phyloP scores from a whole-genome alignment of 1,140 invertebrate species.

The Conus ventricosus region DNA sequence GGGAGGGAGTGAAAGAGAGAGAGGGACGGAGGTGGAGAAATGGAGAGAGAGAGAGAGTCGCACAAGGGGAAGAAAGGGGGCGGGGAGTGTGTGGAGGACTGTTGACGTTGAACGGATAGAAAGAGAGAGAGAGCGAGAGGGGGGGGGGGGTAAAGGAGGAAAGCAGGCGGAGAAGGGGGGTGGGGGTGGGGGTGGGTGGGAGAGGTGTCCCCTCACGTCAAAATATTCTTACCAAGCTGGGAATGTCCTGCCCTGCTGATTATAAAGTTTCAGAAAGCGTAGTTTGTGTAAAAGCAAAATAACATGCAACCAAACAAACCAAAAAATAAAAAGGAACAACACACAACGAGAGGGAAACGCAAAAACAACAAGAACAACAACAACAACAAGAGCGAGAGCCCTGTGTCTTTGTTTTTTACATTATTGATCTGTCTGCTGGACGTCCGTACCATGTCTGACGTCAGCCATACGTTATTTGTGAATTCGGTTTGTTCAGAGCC shows the following conservation, averaged over 20 bases:
- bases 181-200: too few relatives aligned
- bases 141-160: too few relatives aligned
- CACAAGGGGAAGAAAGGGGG: neutral
- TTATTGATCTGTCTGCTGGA: neutral
- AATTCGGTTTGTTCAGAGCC: too few relatives aligned
- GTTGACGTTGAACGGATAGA: neutral
- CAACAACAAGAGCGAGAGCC: neutral
- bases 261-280: too few relatives aligned
- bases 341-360: too few relatives aligned
- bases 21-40: neutral
- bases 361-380: neutral
- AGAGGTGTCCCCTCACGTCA: too few relatives aligned
- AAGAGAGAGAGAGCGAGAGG: too few relatives aligned
- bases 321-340: neutral
- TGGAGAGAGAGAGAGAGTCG: too few relatives aligned
- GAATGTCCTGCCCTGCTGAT: too few relatives aligned
- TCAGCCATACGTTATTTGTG: neutral
- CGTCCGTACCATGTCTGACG: neutral
- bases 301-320: neutral
- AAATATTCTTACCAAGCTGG: too few relatives aligned
- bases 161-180: too few relatives aligned
- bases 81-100: constrained; percentile 7
- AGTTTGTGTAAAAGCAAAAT: neutral
- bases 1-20: neutral
- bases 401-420: neutral